Base-by-base conservation (phyloP, 2,797 vertebrate species). In the Podarcis siculus region DNA sequence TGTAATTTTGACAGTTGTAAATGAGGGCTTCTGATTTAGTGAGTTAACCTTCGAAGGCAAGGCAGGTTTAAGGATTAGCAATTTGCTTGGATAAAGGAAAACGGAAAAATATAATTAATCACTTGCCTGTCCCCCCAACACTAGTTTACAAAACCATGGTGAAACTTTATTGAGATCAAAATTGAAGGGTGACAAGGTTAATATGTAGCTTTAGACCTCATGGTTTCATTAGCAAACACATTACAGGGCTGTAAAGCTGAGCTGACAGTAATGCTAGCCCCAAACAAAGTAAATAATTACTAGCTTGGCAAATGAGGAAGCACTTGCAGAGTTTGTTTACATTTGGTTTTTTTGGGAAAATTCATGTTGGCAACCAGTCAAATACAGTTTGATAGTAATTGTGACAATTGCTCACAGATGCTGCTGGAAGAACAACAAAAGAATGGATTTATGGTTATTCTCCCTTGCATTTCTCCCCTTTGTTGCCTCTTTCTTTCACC, bases 331-430 rank as follows among this genome's bases (percentile, higher is more conserved):
- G 96, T 97, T 97, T 98, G 97, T 98, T 98, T 98, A 98, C 96
- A 96, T 97, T 96, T 94, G 95, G 95, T 19, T 76, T 94, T 96
- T 97, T 97, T 95, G 95, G 49, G 96, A 97, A 97, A 97, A 96
- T 97, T 97, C 96, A 89, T 95, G 93, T 95, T 97, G 97, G 97
- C 97, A 97, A 96, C 93, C 96, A 96, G 96, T 97, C 97, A 97
- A 97, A 95, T 97, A 95, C 96, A 96, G 95, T 98, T 97, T 94
- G 96, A 97, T 96, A 95, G 97, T 97, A 97, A 98, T 97, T 97
- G 97, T 95, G 96, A 97, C 98, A 98, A 98, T 98, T 98, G 97
- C 97, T 97, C 96, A 93, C 91, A 97, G 97, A 98, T 98, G 97
- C 97, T 97, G 96, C 95, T 97, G 95, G 97, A 98, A 97, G 96